Evolutionary conservation across 2,888 invertebrate genomes (phyloP), one percentile per base, ranked within the genome.

Genomic region (Chrysomela aeneicollis): DNA sequence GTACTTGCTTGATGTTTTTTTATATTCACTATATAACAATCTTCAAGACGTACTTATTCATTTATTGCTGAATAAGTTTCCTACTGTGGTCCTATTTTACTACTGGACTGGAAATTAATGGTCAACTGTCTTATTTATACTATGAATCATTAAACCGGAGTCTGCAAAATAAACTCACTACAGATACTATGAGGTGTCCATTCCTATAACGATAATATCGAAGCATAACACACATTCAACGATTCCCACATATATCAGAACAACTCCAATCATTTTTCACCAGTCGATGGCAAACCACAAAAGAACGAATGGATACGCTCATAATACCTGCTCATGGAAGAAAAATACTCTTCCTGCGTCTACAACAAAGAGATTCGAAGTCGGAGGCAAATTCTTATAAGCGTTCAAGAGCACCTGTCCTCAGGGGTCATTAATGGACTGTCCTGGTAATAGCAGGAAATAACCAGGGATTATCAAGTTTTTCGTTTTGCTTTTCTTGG

Each of bases 161-260:
- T n/a, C n/a, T n/a, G n/a, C n/a, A n/a, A n/a, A n/a, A n/a, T n/a
- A n/a, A n/a, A n/a, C n/a, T n/a, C n/a, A n/a, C n/a, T n/a, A n/a
- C n/a, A n/a, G n/a, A n/a, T n/a, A n/a, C n/a, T n/a, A n/a, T n/a
- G n/a, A n/a, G n/a, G n/a, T n/a, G n/a, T 10, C 10, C 10, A 35
- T 35, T 35, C 32, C 10, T 8, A 15, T 17, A 2, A 8, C 3
- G 47, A 17, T 47, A 15, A 17, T 15, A 42, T 47, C 47, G 15
- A 1, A 35, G 10, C 32, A 35, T 35, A n/a, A 6, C 47, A 47
- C 10, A 47, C 17, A 8, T 47, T 17, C 18, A 18, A 47, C 19
- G 47, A 47, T 47, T 47, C 47, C 47, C 47, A 47, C 47, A 47
- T 47, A 18, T 17, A 47, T 47, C 47, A 47, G 10, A 47, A 47